These are phyloP conservation scores for Drosophila pseudoobscura DNA, from an alignment of 1,140 invertebrate genomes.

Conservation along the genomic window DNA sequence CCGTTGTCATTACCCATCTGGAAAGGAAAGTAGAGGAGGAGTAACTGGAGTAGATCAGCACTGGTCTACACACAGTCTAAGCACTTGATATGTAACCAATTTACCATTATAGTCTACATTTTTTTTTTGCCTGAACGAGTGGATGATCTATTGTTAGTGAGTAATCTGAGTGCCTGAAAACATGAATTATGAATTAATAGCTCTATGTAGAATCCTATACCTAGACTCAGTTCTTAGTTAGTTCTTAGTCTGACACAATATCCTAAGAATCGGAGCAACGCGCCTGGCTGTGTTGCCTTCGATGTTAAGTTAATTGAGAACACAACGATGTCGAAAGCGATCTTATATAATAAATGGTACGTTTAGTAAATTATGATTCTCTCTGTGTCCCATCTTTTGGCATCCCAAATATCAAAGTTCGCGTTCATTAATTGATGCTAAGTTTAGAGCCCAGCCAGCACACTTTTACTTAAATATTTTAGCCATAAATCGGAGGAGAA, in stretches of 20 bases:
- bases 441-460: conserved; percentile 38
- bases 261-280: conserved; percentile 19
- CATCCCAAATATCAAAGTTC: conserved; percentile 38
- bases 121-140: not conserved
- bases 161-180: conserved; percentile 42
- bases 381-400: no score
- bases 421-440: conserved; percentile 39
- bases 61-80: conserved; percentile 17
- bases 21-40: conserved; percentile 23
- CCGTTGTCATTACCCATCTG: conserved; percentile 63
- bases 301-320: conserved; percentile 50
- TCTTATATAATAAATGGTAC: conserved; percentile 63
- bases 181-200: conserved; percentile 15
- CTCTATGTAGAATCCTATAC: not conserved
- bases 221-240: conserved; percentile 22
- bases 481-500: conserved; percentile 23
- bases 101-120: no score
- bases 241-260: conserved; percentile 41
- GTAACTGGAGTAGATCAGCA: conserved; percentile 3
- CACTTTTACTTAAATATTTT: conserved; percentile 33
- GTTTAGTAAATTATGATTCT: conserved; percentile 70
- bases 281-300: not conserved
- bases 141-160: conserved; percentile 4
- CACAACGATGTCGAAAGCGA: conserved; percentile 75
- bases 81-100: conserved; percentile 3